A percentile compares a stretch with the other conserved stretches of the same genome.
These are phyloP conservation scores for Propithecus perrieri DNA, from an alignment of 2,797 vertebrate species.

Conservation along the genomic window DNA sequence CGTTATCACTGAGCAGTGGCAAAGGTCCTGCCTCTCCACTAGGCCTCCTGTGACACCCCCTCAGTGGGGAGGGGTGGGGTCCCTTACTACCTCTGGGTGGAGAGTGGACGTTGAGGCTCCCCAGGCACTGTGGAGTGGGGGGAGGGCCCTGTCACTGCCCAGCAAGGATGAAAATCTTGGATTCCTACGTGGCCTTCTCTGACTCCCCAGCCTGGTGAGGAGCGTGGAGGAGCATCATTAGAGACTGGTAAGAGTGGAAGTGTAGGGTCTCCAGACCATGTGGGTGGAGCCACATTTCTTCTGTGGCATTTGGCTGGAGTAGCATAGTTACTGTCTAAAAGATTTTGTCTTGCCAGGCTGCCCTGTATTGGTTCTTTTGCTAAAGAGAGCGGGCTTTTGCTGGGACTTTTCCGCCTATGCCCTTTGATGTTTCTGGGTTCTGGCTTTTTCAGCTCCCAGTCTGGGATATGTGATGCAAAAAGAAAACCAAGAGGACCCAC, in stretches of 20 bases:
- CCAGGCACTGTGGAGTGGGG: neutral
- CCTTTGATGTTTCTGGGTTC: neutral
- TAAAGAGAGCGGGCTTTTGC: neutral
- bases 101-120: neutral
- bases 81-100: neutral
- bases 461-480: neutral
- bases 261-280: neutral
- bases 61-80: fast-evolving
- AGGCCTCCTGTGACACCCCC: neutral
- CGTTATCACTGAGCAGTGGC: neutral
- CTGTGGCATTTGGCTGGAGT: neutral
- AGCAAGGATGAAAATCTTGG: neutral
- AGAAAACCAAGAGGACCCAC: neutral
- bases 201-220: neutral
- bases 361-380: neutral
- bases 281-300: neutral
- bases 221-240: neutral
- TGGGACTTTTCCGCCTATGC: neutral
- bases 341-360: neutral
- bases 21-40: neutral
- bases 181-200: neutral
- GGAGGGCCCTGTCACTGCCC: neutral
- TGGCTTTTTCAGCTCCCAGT: neutral
- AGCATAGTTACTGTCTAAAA: neutral
- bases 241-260: fast-evolving